Conservation (phyloP, 1,140 invertebrate species). For the Fopius arisanus region DNA sequence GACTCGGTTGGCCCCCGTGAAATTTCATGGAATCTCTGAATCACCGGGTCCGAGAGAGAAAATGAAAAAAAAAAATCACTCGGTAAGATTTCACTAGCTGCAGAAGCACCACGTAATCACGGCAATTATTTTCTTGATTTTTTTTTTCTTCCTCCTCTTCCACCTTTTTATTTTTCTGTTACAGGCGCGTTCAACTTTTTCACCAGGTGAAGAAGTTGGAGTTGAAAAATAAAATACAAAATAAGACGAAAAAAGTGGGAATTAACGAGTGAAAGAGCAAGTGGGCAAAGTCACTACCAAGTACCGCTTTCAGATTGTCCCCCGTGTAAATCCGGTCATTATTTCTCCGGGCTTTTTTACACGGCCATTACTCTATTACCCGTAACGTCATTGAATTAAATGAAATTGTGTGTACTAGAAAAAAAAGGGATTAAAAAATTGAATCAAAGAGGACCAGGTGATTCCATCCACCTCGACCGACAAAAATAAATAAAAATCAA, state of each 20-base stretch:
- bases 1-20: neutral
- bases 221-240: constrained; percentile 3
- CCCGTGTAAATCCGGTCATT: neutral
- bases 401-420: neutral
- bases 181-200: neutral
- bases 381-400: neutral
- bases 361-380: neutral
- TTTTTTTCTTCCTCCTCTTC: neutral
- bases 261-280: constrained; percentile 15
- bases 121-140: neutral
- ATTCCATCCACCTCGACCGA: neutral
- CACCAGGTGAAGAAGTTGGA: constrained; percentile 6
- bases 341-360: neutral
- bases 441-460: neutral
- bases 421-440: neutral
- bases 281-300: neutral
- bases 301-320: neutral
- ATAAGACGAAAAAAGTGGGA: neutral
- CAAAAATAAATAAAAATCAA: neutral
- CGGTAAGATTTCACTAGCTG: constrained; percentile 1
- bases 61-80: neutral
- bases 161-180: neutral
- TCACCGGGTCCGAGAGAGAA: neutral
- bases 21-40: neutral
- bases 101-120: neutral